Conservation (phyloP, 2,797 vertebrate genomes). For the Serranus cabrilla region DNA sequence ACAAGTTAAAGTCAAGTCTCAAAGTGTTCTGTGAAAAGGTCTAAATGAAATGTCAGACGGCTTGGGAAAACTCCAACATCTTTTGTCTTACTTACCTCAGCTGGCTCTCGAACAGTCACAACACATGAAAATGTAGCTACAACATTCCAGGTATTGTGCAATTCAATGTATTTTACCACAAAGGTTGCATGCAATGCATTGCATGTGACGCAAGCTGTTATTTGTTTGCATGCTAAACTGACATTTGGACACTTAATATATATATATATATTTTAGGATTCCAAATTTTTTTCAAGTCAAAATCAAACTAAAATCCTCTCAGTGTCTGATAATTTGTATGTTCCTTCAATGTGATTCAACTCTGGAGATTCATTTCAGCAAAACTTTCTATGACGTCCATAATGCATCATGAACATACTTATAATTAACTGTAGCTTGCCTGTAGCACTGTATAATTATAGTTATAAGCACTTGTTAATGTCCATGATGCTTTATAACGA, state of each 20-base stretch:
- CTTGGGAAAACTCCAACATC: background rate
- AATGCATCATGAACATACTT: too few relatives aligned
- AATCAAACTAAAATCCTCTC: background rate
- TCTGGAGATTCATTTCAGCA: background rate
- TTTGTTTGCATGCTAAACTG: conserved; percentile 14
- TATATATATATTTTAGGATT: too few relatives aligned
- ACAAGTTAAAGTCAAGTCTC: conserved; percentile 6
- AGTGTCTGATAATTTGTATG: background rate
- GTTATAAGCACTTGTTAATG: too few relatives aligned
- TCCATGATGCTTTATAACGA: too few relatives aligned
- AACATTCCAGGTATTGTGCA: background rate
- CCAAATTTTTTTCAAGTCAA: background rate
- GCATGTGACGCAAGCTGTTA: background rate
- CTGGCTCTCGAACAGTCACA: background rate
- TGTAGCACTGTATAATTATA: too few relatives aligned
- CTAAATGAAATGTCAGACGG: background rate
- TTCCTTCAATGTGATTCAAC: background rate
- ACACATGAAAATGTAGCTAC: background rate
- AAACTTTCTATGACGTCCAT: too few relatives aligned
- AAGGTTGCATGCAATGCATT: conserved; percentile 2
- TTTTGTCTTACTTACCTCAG: background rate
- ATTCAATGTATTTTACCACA: conserved; percentile 4
- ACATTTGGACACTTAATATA: conserved; percentile 5
- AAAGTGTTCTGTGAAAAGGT: conserved; percentile 9
- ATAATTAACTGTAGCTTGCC: too few relatives aligned